Base-by-base conservation (phyloP, 92 coral and sea anemone genomes). In the Diadumene lineata region DNA sequence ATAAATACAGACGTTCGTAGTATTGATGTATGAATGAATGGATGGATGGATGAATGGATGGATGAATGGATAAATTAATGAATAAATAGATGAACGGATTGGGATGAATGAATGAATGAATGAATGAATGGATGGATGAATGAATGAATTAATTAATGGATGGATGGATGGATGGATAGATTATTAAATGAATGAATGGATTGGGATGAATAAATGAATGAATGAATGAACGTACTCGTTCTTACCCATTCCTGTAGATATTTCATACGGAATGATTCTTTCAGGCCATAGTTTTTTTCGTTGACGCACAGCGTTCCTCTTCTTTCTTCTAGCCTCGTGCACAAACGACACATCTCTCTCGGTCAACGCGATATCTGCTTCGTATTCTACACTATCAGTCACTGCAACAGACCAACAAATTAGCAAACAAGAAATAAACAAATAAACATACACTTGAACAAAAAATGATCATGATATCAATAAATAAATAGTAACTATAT, bases 281-380 rank as follows among this genome's bases (percentile, higher is more conserved):
- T 90, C 74, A 0, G 90, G 97, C 98, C 98, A 94, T 11, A 94
- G 82, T 75, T 94, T 94, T 25, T 82, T 80, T 27, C 94, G 82
- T 29, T 94, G 92, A 34, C 98, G 80, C 7, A 86, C 92, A 3
- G 98, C 97, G 34, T 84, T 94, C 67, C 98, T 51, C 66, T 75
- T 84, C 50, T 64, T 62, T 74, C 92, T 85, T 43, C 44, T 56
- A 33, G 46, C 63, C 64, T 82, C 79, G 30, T 32, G 67, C 43
- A 33, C 72, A 29, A 75, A 73, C 25, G 89, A 87, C 25, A 88
- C 90, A 82, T 93, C 98, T 25, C 92, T 84, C 30, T 90, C 89
- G 46, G 96, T 87, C 24, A 93, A 80, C 46, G 80, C 89, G 19
- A 93, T 93, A 11, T 93, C 98, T 28, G 88, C 98, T 69, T 93